phyloP scores from a whole-genome alignment of 2,888 invertebrate species.

The Agrotis segetum region DNA sequence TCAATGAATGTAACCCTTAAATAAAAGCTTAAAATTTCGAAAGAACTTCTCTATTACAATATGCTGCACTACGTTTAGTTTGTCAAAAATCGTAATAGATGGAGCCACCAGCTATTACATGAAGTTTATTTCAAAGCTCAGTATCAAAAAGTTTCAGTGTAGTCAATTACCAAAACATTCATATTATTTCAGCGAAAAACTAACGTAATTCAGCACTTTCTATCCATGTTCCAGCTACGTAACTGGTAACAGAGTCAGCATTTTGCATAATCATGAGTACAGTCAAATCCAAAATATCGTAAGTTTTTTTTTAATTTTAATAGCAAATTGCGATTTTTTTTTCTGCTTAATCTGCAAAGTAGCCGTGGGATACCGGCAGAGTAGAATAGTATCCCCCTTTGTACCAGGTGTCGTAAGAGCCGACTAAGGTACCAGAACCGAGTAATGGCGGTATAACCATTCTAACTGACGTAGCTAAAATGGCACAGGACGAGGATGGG shows the following conservation, averaged over 20 bases:
- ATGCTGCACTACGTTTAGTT: not conserved
- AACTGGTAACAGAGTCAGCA: not conserved
- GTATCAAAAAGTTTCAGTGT: not conserved
- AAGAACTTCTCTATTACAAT: not conserved
- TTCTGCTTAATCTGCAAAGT: too few relatives aligned
- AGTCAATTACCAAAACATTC: not conserved
- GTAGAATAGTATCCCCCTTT: too few relatives aligned
- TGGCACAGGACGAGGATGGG: too few relatives aligned
- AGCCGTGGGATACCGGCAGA: too few relatives aligned
- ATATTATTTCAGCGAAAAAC: not conserved
- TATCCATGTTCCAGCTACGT: not conserved
- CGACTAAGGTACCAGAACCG: too few relatives aligned
- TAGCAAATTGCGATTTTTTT: too few relatives aligned
- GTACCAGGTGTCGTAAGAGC: too few relatives aligned
- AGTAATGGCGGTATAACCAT: too few relatives aligned
- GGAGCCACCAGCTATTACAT: constrained; percentile 12
- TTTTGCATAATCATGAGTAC: constrained; percentile 23
- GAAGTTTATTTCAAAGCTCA: not conserved
- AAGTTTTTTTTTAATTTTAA: too few relatives aligned
- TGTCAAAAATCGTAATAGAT: constrained; percentile 21
- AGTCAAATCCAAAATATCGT: not conserved
- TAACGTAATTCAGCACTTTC: not conserved
- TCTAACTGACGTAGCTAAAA: too few relatives aligned
- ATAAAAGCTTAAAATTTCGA: not conserved
- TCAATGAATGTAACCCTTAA: constrained; percentile 13